phyloP scores from a whole-genome alignment of 1,140 invertebrate genomes.

The Sitophilus oryzae region DNA sequence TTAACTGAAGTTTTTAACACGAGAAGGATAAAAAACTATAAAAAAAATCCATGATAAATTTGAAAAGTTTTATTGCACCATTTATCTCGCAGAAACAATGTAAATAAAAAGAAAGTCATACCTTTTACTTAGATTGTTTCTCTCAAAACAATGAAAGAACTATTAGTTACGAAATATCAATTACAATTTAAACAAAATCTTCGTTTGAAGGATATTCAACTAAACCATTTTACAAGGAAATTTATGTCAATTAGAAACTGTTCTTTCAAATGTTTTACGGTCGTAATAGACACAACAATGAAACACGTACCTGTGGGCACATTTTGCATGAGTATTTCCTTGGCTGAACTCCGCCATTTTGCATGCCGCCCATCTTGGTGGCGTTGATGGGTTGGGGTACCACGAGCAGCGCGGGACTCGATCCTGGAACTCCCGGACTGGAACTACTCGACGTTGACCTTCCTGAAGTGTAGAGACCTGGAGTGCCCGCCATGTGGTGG shows the following conservation, averaged over 20 bases:
- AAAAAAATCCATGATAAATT: too few relatives aligned
- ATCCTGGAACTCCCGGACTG: constrained; percentile 49
- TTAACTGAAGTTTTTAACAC: too few relatives aligned
- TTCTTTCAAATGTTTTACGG: neutral
- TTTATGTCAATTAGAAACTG: neutral
- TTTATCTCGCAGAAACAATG: too few relatives aligned
- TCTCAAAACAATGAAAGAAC: too few relatives aligned
- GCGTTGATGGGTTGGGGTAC: constrained; percentile 89
- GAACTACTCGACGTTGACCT: constrained; percentile 43
- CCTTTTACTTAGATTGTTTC: too few relatives aligned
- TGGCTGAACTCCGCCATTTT: constrained; percentile 51
- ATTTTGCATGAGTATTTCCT: constrained; percentile 96
- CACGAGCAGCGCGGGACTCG: constrained; percentile 63
- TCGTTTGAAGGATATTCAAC: too few relatives aligned
- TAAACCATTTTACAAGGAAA: too few relatives aligned
- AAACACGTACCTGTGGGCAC: constrained; percentile 89
- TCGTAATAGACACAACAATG: neutral
- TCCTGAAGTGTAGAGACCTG: constrained; percentile 39
- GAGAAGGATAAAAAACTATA: too few relatives aligned
- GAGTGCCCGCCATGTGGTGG: constrained; percentile 38
- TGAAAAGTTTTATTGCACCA: too few relatives aligned
- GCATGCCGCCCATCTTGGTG: constrained; percentile 56
- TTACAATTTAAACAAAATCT: too few relatives aligned
- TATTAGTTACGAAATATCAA: too few relatives aligned
- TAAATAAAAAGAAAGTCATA: too few relatives aligned